Evolutionary conservation across 2,113 vertebrate genomes (phyloP).

Genomic region (Ptilonorhynchus violaceus): DNA sequence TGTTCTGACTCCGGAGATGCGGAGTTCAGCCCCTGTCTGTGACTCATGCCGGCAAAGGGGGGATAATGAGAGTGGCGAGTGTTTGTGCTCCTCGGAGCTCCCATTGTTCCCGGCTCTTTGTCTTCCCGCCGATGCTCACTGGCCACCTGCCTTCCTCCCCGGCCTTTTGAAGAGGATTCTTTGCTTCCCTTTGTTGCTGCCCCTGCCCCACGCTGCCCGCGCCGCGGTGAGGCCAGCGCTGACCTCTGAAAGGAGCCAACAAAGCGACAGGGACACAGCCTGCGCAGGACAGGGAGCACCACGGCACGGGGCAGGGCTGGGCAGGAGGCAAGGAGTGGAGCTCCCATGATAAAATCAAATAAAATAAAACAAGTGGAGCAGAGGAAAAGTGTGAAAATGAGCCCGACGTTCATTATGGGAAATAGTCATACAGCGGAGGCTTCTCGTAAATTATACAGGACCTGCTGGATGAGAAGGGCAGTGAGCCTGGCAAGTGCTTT

Average conservation of each 20-base stretch:
- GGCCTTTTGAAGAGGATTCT: neutral
- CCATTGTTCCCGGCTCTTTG: neutral
- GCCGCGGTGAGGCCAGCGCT: neutral
- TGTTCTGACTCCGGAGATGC: fast-evolving
- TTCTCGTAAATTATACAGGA: neutral
- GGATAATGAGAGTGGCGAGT: neutral
- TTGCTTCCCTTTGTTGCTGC: neutral
- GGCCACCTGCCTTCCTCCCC: constrained; percentile 32
- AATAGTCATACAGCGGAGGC: neutral
- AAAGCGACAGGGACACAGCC: neutral
- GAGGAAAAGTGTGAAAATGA: neutral
- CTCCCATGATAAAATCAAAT: neutral
- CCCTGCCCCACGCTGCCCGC: neutral
- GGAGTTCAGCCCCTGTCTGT: neutral
- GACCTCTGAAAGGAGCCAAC: neutral
- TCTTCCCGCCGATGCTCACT: neutral
- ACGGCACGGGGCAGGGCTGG: neutral
- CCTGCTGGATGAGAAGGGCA: neutral
- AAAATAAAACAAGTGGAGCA: neutral
- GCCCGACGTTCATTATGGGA: fast-evolving
- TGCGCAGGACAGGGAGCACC: neutral
- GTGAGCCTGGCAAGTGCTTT: neutral
- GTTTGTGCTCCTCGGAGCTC: neutral
- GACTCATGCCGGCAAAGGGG: neutral
- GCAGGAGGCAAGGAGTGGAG: neutral